Evolutionary conservation across 2,797 vertebrate species (phyloP), one percentile per base, ranked within the genome.

Genomic region (Astyanax mexicanus): DNA sequence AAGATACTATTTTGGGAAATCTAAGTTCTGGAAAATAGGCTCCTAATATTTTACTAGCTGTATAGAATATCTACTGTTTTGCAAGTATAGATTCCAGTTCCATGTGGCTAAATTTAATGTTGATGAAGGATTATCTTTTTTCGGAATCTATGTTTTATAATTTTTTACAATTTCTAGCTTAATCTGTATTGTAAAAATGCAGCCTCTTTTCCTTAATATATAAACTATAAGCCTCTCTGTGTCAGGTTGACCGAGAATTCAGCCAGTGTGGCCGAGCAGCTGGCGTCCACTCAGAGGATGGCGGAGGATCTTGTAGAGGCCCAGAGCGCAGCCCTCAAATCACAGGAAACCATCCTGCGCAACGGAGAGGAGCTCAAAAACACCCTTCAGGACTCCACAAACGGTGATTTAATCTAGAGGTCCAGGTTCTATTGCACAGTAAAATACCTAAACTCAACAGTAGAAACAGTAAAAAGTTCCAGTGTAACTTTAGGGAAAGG

Each of bases 211-310:
- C 13, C 12, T 25, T 54, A 15, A 57, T 32, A 1, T 29, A 29
- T 27, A 0, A 21, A 51, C 47, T 21, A 51, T 51, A 49, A 6
- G 8, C 4, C 19, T 52, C 21, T 54, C 2, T 25, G 25, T 60
- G n/a, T 66, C 78, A 95, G 94, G 79, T 80, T 95, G 51, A 93
- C 91, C 0, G 91, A 92, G 80, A 94, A 86, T 52, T 95, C 94
- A 1, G 93, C 91, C 25, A 89, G 88, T 23, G 92, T 95, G 0
- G 93, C 90, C 0, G 88, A 93, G 66, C 91, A 93, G 78, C 88
- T 95, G n/a, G 84, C 88, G 10, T 90, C 88, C 29, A 93, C 93
- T 52, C 89, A 82, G 67, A 81, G 79, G 49, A 84, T 94, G 88
- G 90, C 94, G 0, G 86, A 88, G 62, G 88, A 93, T 0, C 86